A percentile compares a stretch with the other conserved stretches of the same genome.
Evolutionary conservation across 2,888 invertebrate genomes (phyloP).

Genomic region (Acrobasis repandana): DNA sequence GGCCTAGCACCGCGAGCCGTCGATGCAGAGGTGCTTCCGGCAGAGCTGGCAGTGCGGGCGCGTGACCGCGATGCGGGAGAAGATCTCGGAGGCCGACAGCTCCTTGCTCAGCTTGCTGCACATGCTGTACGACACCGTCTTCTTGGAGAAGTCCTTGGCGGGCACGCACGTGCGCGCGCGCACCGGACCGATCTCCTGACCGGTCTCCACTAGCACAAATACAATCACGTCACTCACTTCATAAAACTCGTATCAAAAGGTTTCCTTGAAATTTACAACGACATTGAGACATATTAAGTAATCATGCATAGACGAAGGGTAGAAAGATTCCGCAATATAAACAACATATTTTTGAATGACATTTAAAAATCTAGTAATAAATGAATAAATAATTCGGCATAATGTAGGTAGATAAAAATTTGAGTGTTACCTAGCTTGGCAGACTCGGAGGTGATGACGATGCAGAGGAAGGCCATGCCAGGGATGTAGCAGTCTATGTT

Average conservation of each 20-base stretch:
- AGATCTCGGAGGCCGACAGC: conserved; percentile 72
- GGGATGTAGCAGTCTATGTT: conserved; percentile 78
- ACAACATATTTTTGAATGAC: too few species aligned
- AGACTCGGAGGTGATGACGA: conserved; percentile 74
- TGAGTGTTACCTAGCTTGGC: conserved; percentile 70
- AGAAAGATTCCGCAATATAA: too few species aligned
- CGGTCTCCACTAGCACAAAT: conserved; percentile 63
- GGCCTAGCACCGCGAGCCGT: conserved; percentile 61
- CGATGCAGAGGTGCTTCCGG: conserved; percentile 71
- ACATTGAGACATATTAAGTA: too few species aligned
- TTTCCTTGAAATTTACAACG: too few species aligned
- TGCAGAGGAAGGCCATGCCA: conserved; percentile 75
- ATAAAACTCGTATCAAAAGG: too few species aligned
- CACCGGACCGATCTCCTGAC: conserved; percentile 74
- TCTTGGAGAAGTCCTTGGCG: conserved; percentile 74
- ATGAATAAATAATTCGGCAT: not conserved
- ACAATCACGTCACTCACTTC: conserved; percentile 10
- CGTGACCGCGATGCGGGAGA: conserved; percentile 68
- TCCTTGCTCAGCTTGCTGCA: conserved; percentile 75
- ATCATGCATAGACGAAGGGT: too few species aligned
- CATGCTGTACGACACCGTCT: conserved; percentile 72
- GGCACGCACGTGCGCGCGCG: conserved; percentile 76
- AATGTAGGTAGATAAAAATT: not conserved
- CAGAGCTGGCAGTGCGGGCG: conserved; percentile 73
- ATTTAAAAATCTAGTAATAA: too few species aligned